Base-by-base conservation (phyloP, 2,113 vertebrate species). In the Nyctereutes procyonoides region DNA sequence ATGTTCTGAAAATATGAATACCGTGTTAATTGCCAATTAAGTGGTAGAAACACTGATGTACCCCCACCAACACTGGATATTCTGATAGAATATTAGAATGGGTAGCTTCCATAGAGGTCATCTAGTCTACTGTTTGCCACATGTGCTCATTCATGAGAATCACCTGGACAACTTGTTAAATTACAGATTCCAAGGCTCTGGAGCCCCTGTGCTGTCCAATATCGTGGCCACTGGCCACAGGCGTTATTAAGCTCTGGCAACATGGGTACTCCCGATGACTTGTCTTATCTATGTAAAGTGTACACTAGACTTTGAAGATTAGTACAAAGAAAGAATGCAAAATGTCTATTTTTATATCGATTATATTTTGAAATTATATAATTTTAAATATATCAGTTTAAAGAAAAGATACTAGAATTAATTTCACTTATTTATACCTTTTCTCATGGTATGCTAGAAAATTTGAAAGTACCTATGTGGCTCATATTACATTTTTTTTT, bases 201-300 rank as follows among this genome's bases (percentile, higher is more conserved):
- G 28, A 15, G 30, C 30, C 1, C 8, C 16, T 14, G 51, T 1
- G 22, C 30, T 48, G 24, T 28, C 43, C 38, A 28, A 0, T 1
- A n/a, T 0, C 15, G 30, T 20, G 16, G 17, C 65, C n/a, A 8
- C 4, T 0, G 28, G n/a, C 6, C 60, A 28, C 22, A 4, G 1
- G 28, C 16, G 14, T 28, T 3, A 3, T 9, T 2, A 10, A 24
- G 17, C 53, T 4, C 58, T 51, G 55, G 9, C 14, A 63, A 24
- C 2, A 8, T 7, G 32, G 9, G 24, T 24, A 11, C 8, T 89
- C 5, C 17, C 19, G 3, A 11, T 0, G 26, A 60, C 35, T 22
- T 53, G 26, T 13, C 1, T 17, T 30, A 2, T 13, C 1, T 43
- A 8, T 26, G 1, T 2, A 74, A 60, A 55, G 30, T 17, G 15